Evolutionary conservation across 1,140 invertebrate species (phyloP), one percentile per base, ranked within the genome.

Genomic region (Lithobius niger): DNA sequence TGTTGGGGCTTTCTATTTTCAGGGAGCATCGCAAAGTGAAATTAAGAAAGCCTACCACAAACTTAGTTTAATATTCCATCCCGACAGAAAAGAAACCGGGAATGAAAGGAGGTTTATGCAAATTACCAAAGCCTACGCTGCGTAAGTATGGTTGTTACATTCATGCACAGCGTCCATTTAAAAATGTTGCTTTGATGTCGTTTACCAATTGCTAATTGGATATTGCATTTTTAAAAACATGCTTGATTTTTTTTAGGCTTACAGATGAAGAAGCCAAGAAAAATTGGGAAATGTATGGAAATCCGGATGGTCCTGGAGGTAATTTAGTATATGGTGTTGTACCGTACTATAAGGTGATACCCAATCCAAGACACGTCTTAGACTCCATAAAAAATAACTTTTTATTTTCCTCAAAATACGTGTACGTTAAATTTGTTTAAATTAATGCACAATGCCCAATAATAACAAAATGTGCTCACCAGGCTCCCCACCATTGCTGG

Each of bases 201-300:
- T n/a, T n/a, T n/a, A n/a, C n/a, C n/a, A n/a, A n/a, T n/a, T n/a
- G n/a, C n/a, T n/a, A n/a, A n/a, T n/a, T n/a, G n/a, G n/a, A n/a
- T n/a, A n/a, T n/a, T n/a, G 15, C 28, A 44, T 57, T 6, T 53
- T 26, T 45, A 50, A 51, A 27, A 21, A 42, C 52, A 40, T 55
- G 6, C 21, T 24, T 28, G 22, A 19, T 40, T n/a, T 18, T 59
- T 50, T 59, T 57, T 45, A 55, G 27, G 57, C 54, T 57, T 55
- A 99, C 96, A 36, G 93, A 99, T 76, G 93, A 97, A 64, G 91
- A 96, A 72, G 86, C 95, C 4, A 80, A 88, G 62, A 84, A 86
- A 69, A 99, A 99, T 74, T 99, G 93, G 89, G 90, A 97, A 68
- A 90, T 93, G 69, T 97, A 97, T 79, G 97, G 97, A 31, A 98